Percentiles rank a stretch among this genome's conserved stretches.
Conservation (phyloP, 2,888 invertebrate species). For the Aromia moschata region DNA sequence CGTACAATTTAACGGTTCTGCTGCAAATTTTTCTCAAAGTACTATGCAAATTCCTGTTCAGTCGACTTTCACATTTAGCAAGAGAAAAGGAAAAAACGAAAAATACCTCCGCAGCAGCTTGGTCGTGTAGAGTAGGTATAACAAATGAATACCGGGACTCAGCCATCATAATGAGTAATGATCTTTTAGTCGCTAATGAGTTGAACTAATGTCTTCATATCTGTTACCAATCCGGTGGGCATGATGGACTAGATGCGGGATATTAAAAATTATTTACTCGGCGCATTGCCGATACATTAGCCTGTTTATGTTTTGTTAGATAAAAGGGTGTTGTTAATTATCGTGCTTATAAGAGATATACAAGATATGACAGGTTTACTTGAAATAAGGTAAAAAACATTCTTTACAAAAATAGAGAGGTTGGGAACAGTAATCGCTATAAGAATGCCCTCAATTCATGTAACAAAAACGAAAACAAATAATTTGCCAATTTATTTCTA, state of each 20-base stretch:
- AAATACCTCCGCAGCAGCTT: neutral
- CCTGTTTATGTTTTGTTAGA: constrained; percentile 7
- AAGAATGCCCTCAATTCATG: too few relatives aligned
- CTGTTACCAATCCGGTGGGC: constrained; percentile 36
- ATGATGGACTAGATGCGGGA: constrained; percentile 9
- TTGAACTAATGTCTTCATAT: constrained; percentile 56
- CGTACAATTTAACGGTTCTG: too few relatives aligned
- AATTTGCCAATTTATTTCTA: too few relatives aligned
- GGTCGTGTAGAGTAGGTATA: neutral
- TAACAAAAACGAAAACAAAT: too few relatives aligned
- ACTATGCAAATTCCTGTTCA: too few relatives aligned
- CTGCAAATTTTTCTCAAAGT: too few relatives aligned
- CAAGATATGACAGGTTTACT: too few relatives aligned
- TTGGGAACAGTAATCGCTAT: too few relatives aligned
- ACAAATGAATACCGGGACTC: constrained; percentile 9
- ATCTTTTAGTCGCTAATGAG: constrained; percentile 50
- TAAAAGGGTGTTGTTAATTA: constrained; percentile 6
- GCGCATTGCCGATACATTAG: constrained; percentile 5
- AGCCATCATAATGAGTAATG: constrained; percentile 49
- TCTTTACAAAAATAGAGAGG: too few relatives aligned
- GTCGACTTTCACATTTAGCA: neutral
- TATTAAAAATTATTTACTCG: constrained; percentile 17
- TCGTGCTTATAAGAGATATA: too few relatives aligned
- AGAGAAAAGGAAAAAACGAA: neutral
- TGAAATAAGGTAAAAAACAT: too few relatives aligned